Evolutionary conservation across 2,113 vertebrate species (phyloP).

Genomic region (Brevimyrus niger): DNA sequence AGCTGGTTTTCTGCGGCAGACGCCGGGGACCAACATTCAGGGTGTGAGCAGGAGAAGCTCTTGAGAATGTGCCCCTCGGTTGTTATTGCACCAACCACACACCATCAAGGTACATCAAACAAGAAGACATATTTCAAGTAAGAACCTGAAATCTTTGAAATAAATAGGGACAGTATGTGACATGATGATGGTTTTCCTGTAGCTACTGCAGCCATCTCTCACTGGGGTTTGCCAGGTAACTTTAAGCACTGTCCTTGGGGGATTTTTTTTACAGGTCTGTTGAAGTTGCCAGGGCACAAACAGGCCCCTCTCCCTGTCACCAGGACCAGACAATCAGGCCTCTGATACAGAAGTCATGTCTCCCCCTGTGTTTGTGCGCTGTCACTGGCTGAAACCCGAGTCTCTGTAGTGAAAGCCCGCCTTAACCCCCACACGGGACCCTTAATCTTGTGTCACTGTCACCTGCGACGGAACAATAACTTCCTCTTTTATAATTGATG

Average conservation of each 20-base stretch:
- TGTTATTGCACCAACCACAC: not conserved
- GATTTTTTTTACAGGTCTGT: constrained; percentile 53
- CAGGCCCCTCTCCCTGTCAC: constrained; percentile 36
- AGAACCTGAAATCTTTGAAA: not conserved
- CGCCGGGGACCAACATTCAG: not conserved
- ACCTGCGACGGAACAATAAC: constrained; percentile 63
- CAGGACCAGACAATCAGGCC: constrained; percentile 55
- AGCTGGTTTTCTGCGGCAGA: constrained; percentile 26
- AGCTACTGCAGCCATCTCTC: constrained; percentile 36
- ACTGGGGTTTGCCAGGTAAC: constrained; percentile 44
- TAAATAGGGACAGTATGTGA: not conserved
- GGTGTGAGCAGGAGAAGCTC: constrained; percentile 5
- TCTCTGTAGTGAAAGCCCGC: constrained; percentile 56
- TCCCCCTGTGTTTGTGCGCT: constrained; percentile 49
- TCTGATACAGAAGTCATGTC: constrained; percentile 45
- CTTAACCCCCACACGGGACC: constrained; percentile 27
- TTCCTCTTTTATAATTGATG: constrained; percentile 75
- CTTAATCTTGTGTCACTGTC: constrained; percentile 54
- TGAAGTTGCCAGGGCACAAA: constrained; percentile 51
- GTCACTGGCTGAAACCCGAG: constrained; percentile 62
- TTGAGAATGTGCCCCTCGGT: not conserved
- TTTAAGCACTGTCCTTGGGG: constrained; percentile 42
- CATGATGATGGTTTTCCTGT: not conserved
- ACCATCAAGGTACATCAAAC: not conserved
- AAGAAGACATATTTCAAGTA: not conserved